Conservation (phyloP, 2,888 invertebrate genomes). For the Lasius platythorax region DNA sequence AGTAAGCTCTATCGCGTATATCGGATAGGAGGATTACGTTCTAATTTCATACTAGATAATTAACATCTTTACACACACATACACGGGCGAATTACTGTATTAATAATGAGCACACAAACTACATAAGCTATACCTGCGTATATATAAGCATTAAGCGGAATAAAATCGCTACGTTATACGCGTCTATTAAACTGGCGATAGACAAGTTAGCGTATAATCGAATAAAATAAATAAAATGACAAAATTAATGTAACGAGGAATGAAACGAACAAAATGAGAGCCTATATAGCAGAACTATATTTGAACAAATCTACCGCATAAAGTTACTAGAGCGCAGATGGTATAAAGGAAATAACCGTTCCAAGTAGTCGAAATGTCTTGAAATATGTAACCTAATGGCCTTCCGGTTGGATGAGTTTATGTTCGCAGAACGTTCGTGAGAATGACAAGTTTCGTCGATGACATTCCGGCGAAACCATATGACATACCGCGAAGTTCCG, state of each 20-base stretch:
- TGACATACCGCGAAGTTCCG: background rate
- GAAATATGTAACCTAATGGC: conserved; percentile 19
- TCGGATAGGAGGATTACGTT: background rate
- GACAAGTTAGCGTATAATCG: background rate
- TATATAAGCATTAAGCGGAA: too few species aligned
- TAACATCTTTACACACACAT: background rate
- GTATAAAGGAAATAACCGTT: conserved; percentile 19
- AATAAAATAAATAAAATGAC: background rate
- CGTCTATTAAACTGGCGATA: background rate
- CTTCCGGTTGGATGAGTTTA: conserved; percentile 30
- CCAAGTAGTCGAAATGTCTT: conserved; percentile 25
- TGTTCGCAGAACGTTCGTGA: conserved; percentile 9
- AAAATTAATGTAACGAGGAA: background rate
- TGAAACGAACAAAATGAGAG: background rate
- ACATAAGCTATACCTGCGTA: background rate
- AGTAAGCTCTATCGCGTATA: background rate
- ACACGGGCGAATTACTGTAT: background rate
- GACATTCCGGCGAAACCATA: background rate
- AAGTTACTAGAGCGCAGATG: conserved; percentile 16
- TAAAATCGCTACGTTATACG: background rate
- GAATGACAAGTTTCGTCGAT: conserved; percentile 21
- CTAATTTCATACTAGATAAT: conserved; percentile 12
- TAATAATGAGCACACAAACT: conserved; percentile 8
- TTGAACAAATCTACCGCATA: conserved; percentile 1
- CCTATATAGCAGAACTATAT: background rate